Percentiles rank a stretch among this genome's conserved stretches.
Evolutionary conservation across 2,113 vertebrate species (phyloP).

Genomic region (Tetrax tetrax): DNA sequence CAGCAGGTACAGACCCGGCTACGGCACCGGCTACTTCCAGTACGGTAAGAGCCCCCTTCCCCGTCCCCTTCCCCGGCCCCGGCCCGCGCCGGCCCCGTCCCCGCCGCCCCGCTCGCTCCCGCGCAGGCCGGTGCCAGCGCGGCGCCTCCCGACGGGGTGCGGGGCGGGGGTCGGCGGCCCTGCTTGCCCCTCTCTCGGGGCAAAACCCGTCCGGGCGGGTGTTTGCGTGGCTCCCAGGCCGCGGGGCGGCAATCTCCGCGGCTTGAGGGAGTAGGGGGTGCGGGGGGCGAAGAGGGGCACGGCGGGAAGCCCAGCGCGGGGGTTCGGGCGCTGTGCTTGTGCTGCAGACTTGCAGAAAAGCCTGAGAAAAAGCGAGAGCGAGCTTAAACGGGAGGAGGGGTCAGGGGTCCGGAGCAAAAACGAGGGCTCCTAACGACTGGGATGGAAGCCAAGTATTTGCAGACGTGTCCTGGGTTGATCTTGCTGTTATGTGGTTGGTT

Average conservation of each 20-base stretch:
- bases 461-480: conserved; percentile 57
- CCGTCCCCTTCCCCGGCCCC: not conserved
- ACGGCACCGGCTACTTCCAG: conserved; percentile 88
- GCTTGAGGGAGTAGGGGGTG: no score
- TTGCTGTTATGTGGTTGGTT: conserved; percentile 49
- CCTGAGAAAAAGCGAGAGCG: not conserved
- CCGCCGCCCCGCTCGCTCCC: not conserved
- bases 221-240: no score
- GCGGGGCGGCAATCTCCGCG: no score
- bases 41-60: conserved; percentile 80
- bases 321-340: not conserved
- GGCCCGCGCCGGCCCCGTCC: not conserved
- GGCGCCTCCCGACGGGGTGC: not conserved
- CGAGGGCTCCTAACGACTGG: not conserved
- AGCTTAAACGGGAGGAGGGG: no score
- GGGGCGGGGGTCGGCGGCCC: no score
- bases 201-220: rapidly evolving
- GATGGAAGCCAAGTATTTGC: not conserved
- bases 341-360: not conserved
- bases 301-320: not conserved
- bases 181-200: not conserved
- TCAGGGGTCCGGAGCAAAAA: not conserved
- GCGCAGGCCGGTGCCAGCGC: not conserved
- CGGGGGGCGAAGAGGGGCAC: not conserved
- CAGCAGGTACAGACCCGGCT: conserved; percentile 78